Percentiles rank a stretch among this genome's conserved stretches.
Conservation (phyloP, 2,113 vertebrate species). For the Benitochromis conjunctus region DNA sequence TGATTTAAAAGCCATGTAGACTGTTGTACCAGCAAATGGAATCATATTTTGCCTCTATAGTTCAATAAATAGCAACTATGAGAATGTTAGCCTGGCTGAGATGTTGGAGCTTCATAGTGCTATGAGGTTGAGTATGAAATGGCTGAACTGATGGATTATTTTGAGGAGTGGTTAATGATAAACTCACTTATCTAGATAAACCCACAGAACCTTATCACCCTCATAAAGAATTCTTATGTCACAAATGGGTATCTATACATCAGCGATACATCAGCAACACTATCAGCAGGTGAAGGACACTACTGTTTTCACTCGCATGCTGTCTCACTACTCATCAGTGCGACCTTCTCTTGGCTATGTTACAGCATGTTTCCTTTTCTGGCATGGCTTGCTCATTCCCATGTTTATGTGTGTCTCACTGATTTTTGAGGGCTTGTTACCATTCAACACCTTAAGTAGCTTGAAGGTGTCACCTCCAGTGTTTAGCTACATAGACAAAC, state of each 20-base stretch:
- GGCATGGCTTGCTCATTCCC: not conserved
- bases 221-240: constrained; percentile 25
- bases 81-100: constrained; percentile 12
- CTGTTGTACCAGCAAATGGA: constrained; percentile 47
- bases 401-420: not conserved
- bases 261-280: not conserved
- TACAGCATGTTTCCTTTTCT: constrained; percentile 21
- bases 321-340: constrained; percentile 6
- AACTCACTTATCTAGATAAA: constrained; percentile 10
- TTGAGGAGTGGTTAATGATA: not conserved
- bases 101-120: not conserved
- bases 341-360: not conserved
- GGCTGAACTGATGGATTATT: not conserved
- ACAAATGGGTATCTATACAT: constrained; percentile 6
- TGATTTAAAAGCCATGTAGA: constrained; percentile 53
- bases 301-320: not conserved
- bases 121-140: not conserved
- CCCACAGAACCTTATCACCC: not conserved
- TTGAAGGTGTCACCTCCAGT: not conserved
- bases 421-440: not conserved
- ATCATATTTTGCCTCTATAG: constrained; percentile 50
- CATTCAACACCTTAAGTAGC: not conserved
- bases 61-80: constrained; percentile 29
- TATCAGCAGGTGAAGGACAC: constrained; percentile 22
- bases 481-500: not conserved